phyloP scores from a whole-genome alignment of 2,888 invertebrate genomes.

The Cordilura impudica region DNA sequence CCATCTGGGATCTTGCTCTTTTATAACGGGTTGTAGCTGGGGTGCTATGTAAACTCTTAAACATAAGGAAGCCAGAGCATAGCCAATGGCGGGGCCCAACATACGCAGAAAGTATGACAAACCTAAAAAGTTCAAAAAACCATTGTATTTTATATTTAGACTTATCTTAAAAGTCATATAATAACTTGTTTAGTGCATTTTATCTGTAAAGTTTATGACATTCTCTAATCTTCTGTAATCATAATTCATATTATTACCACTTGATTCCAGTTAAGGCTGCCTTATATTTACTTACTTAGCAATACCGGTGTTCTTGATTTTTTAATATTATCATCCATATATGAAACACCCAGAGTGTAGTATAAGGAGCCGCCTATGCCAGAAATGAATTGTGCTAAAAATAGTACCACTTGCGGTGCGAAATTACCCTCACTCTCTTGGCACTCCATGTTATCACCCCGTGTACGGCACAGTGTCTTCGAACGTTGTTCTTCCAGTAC shows the following conservation, averaged over 20 bases:
- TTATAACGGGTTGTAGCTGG: conserved; percentile 82
- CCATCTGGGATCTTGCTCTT: conserved; percentile 85
- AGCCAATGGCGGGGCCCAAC: conserved; percentile 85
- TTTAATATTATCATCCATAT: conserved; percentile 88
- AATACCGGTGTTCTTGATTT: conserved; percentile 85
- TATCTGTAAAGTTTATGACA: conserved; percentile 16
- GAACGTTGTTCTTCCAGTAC: conserved; percentile 79
- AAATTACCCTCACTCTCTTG: conserved; percentile 80
- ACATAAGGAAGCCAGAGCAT: conserved; percentile 82
- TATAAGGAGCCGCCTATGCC: conserved; percentile 85
- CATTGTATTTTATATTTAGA: too few relatives aligned
- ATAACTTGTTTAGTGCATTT: too few relatives aligned
- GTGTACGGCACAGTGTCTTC: conserved; percentile 80
- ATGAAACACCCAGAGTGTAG: conserved; percentile 85
- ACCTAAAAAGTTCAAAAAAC: conserved; percentile 76
- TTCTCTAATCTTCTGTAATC: conserved; percentile 1
- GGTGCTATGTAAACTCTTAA: conserved; percentile 84
- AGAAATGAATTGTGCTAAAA: conserved; percentile 84
- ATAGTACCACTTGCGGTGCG: conserved; percentile 82
- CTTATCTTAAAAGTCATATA: too few relatives aligned
- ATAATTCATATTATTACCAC: too few relatives aligned
- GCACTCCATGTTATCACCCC: conserved; percentile 77
- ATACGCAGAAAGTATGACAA: conserved; percentile 84
- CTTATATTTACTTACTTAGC: conserved; percentile 81
- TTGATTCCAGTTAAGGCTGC: too few relatives aligned